These are phyloP conservation scores for Rhinoraja longicauda DNA, from an alignment of 2,797 vertebrate species.

Conservation along the genomic window DNA sequence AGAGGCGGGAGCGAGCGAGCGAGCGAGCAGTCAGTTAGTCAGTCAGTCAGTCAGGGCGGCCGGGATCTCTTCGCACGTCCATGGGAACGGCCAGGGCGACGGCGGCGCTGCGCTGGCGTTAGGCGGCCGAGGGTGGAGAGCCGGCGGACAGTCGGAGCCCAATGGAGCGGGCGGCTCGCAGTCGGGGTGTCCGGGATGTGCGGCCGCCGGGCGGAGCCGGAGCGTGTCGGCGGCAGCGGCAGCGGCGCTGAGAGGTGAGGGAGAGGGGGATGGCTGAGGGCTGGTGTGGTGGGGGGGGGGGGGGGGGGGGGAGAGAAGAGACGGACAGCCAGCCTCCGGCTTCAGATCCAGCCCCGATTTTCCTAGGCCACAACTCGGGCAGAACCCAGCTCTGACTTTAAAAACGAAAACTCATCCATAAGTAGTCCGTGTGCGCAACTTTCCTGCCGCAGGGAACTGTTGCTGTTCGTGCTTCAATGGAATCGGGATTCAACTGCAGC, in stretches of 20 bases:
- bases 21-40: background rate
- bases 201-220: background rate
- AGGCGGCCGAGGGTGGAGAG: background rate
- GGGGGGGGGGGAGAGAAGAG: background rate
- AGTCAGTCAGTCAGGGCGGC: background rate
- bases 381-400: background rate
- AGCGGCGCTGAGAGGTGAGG: conserved; percentile 24
- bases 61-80: background rate
- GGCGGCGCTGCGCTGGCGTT: background rate
- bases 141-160: background rate
- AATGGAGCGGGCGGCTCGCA: background rate
- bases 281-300: too few species aligned
- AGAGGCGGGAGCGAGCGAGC: background rate
- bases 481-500: background rate
- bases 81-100: background rate
- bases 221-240: background rate
- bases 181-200: background rate
- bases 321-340: background rate
- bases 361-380: background rate
- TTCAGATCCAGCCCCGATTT: background rate
- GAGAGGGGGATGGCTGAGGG: background rate
- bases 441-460: too few species aligned
- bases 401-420: too few species aligned
- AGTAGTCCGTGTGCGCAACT: background rate
- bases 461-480: background rate